phyloP scores from a whole-genome alignment of 2,888 invertebrate species.

The Andrena minutula region DNA sequence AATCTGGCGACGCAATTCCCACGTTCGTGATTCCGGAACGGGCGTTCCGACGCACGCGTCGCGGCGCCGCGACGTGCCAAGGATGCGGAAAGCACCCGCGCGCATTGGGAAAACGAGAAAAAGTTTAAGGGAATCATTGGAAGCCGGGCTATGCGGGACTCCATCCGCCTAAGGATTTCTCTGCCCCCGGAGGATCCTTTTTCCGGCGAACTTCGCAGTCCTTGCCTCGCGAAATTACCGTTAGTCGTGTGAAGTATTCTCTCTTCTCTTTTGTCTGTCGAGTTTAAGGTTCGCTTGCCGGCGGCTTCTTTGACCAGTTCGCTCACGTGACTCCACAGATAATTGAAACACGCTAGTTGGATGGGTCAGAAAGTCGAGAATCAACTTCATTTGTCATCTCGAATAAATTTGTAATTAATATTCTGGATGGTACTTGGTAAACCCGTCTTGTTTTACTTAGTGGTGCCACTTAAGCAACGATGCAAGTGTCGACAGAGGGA shows the following conservation, averaged over 20 bases:
- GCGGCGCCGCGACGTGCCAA: conserved; percentile 45
- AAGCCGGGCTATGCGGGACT: conserved; percentile 53
- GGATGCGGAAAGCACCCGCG: conserved; percentile 37
- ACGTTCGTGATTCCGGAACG: conserved; percentile 39
- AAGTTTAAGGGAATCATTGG: conserved; percentile 61
- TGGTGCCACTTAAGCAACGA: conserved; percentile 14
- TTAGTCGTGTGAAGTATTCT: conserved; percentile 23
- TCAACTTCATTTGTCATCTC: neutral
- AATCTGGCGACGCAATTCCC: conserved; percentile 60
- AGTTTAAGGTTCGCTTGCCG: conserved; percentile 45
- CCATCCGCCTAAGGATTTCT: conserved; percentile 46
- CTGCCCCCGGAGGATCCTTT: conserved; percentile 45
- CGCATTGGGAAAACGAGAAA: conserved; percentile 48
- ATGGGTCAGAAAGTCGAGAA: no score
- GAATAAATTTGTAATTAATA: neutral
- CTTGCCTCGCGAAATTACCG: conserved; percentile 52
- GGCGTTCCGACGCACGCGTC: conserved; percentile 37
- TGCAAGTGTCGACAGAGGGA: conserved; percentile 20
- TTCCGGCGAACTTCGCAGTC: conserved; percentile 45
- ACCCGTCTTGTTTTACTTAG: neutral
- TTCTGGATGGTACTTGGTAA: neutral
- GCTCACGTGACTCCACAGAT: neutral
- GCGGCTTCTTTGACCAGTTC: conserved; percentile 15
- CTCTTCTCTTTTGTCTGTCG: neutral
- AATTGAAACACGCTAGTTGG: neutral